Percentiles rank a stretch among this genome's conserved stretches.
These are phyloP conservation scores for Umimayanthus chanpuru DNA, from an alignment of 92 coral and sea anemone genomes.

Conservation along the genomic window DNA sequence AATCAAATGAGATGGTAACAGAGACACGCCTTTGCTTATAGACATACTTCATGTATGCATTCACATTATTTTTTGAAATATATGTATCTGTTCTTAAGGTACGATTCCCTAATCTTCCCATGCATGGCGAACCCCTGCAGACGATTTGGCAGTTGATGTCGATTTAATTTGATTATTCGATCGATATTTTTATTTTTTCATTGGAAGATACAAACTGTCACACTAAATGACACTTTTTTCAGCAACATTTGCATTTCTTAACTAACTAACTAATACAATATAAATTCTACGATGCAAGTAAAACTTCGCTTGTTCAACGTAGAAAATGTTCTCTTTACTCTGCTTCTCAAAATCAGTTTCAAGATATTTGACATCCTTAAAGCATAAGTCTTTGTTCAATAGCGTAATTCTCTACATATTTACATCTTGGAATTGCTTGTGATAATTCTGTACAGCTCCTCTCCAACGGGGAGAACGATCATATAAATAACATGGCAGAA, in stretches of 20 bases:
- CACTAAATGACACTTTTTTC: neutral
- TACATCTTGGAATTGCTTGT: constrained; percentile 28
- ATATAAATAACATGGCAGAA: constrained; percentile 32
- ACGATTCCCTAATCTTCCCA: too few relatives aligned
- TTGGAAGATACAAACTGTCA: neutral
- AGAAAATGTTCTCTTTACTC: neutral
- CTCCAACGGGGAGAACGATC: neutral
- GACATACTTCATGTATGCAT: too few relatives aligned
- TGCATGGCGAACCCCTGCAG: too few relatives aligned
- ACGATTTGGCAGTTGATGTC: neutral
- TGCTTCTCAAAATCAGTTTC: constrained; percentile 20
- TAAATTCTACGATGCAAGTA: neutral
- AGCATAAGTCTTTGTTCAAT: constrained; percentile 10
- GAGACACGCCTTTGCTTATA: too few relatives aligned
- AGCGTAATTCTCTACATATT: constrained; percentile 34
- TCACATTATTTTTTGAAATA: too few relatives aligned
- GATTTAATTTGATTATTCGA: neutral
- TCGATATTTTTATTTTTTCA: too few relatives aligned
- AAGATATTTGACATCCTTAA: constrained; percentile 7
- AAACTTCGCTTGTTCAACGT: neutral
- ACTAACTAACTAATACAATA: neutral
- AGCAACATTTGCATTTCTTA: neutral
- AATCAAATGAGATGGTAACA: too few relatives aligned
- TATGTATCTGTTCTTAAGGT: too few relatives aligned
- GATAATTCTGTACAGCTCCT: constrained; percentile 35